Evolutionary conservation across 2,888 invertebrate species (phyloP), one percentile per base, ranked within the genome.

Genomic region (Phortica magna): DNA sequence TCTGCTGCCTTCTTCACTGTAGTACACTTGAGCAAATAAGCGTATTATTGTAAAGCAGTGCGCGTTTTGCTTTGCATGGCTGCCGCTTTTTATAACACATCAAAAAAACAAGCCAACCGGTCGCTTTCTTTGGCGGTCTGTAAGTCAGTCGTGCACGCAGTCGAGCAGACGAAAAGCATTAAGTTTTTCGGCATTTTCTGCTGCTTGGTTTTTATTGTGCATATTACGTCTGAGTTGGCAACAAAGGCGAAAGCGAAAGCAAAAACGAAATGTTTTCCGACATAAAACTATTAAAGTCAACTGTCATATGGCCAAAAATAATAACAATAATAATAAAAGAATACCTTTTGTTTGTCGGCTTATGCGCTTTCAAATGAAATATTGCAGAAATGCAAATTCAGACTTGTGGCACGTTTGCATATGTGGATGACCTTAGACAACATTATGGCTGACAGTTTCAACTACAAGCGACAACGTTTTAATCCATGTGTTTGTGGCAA

Each of bases 351-450:
- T 48, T 48, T 48, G 9, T 48, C 14, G 9, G 48, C 14, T 48
- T 48, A 48, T 14, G 48, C 48, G 2, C 7, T 48, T 6, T 48
- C 14, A 75, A 77, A 67, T 61, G 77, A 64, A 71, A 84, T 48
- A 48, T 48, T 48, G 7, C 14, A 14, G 48, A 79, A 79, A 78
- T 80, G 75, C 72, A 77, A 76, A 76, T 80, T 76, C 82, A 85
- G 77, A 78, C 85, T 78, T 87, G 79, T 78, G 48, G 48, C 48
- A 12, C 48, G 48, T 48, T 48, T 61, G 17, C 17, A 17, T 55
- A 17, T 61, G 42, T 42, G 19, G 7, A 41, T 67, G 67, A 67
- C 67, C 42, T 67, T 41, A 67, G 67, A n/a, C 41, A 67, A 67
- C 67, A 61, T 6, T 12, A 67, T n/a, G 31, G 64, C 14, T 39